Evolutionary conservation across 1,140 invertebrate species (phyloP), one percentile per base, ranked within the genome.

Genomic region (Delia radicum): DNA sequence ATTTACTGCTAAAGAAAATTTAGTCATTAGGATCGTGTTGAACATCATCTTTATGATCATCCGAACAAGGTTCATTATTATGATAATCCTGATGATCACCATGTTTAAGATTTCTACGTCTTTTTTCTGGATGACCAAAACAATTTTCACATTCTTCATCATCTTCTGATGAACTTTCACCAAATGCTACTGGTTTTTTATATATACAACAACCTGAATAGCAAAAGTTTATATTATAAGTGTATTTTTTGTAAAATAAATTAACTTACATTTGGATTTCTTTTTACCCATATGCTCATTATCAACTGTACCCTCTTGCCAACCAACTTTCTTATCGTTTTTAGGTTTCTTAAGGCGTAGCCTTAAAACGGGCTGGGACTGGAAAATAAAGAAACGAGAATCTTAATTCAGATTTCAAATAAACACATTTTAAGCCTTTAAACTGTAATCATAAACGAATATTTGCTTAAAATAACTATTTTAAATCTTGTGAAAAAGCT

Each of bases 221-320:
- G 33, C 28, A 46, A 76, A 26, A 77, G 12, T 75, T 15, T 21
- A 75, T 33, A 46, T 72, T 28, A 28, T 69, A 24, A 42, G 12
- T 42, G 6, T 37, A 12, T 37, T 42, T 42, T 27, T 75, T 73
- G 31, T n/a, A 46, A 67, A 13, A 62, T 73, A 6, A 37, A 26
- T 55, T 26, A 73, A 71, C 90, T 91, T 89, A 96, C 96, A 97
- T 90, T 97, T 98, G 72, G 95, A 97, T 87, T 97, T 97, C 87
- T 96, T 96, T 86, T 94, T 95, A 81, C 95, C 94, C 91, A 97
- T 91, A 83, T 96, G 87, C 87, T 98, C 96, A 89, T 98, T 98
- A 84, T 98, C 95, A 18, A 98, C 93, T 1, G 95, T 96, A 78
- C 93, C 94, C 74, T 92, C 91, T 28, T 92, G 92, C 94, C 95